Evolutionary conservation across 2,888 invertebrate genomes (phyloP).

Genomic region (Thysanoteuthis rhombus): DNA sequence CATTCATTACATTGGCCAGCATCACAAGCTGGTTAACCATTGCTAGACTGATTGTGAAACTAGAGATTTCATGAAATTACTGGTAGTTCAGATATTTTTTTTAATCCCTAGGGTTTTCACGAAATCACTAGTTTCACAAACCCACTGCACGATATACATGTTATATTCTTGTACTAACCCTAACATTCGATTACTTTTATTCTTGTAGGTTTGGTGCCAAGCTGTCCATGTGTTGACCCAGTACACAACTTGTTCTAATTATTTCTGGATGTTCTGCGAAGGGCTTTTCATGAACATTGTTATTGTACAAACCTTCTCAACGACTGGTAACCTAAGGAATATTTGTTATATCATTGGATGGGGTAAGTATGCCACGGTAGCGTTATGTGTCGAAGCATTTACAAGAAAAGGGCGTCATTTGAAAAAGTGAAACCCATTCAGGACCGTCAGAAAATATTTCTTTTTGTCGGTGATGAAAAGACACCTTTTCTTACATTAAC

Average conservation of each 20-base stretch:
- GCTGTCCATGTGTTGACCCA: constrained; percentile 83
- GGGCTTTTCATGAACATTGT: constrained; percentile 80
- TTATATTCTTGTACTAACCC: not conserved
- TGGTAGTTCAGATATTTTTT: too few relatives aligned
- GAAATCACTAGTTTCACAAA: too few relatives aligned
- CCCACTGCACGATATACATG: too few relatives aligned
- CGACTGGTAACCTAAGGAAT: constrained; percentile 84
- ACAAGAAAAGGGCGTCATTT: not conserved
- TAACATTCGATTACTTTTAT: not conserved
- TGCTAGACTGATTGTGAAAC: too few relatives aligned
- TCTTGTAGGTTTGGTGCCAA: constrained; percentile 79
- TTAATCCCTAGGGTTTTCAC: too few relatives aligned
- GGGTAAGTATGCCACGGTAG: constrained; percentile 67
- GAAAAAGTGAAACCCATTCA: not conserved
- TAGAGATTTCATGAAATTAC: too few relatives aligned
- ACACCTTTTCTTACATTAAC: too few relatives aligned
- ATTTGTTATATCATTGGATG: constrained; percentile 87
- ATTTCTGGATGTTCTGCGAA: constrained; percentile 88
- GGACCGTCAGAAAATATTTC: too few relatives aligned
- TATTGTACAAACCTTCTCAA: constrained; percentile 89
- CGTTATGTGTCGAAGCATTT: not conserved
- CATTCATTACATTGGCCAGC: too few relatives aligned
- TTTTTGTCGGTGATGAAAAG: too few relatives aligned
- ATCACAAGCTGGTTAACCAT: too few relatives aligned
- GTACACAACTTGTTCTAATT: constrained; percentile 90